Evolutionary conservation across 2,888 invertebrate genomes (phyloP), one percentile per base, ranked within the genome.

Genomic region (Melieria omissa): DNA sequence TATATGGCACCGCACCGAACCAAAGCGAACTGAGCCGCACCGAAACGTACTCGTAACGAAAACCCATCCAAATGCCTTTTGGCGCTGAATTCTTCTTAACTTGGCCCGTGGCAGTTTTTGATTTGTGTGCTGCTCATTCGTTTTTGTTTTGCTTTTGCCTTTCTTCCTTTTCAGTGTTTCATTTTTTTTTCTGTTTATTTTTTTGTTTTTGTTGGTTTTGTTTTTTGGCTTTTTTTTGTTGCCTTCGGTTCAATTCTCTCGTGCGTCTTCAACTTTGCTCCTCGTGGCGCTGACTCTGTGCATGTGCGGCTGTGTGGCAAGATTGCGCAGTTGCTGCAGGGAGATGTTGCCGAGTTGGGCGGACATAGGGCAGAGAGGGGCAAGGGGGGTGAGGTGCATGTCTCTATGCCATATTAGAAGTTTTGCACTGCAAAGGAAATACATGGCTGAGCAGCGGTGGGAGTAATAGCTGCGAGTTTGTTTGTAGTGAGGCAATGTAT

Each of bases 1-100:
- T 29, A 3, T 29, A 29, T 29, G 29, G 29, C 29, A 29, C 29
- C 29, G 29, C 29, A 29, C 29, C 75, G 74, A 75, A 73, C 76
- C 70, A 75, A 77, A 73, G 65, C 12, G 46, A 60, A n/a, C 52
- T n/a, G 52, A 49, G 52, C 52, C 52, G n/a, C 10, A 49, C 52
- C 52, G 16, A 47, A 29, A 29, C 29, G 29, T 29, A 29, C 29
- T 29, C 29, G 65, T 16, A 67, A 67, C 14, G 42, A 66, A 58
- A 66, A 80, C 80, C 81, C 82, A 82, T 81, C 79, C 81, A 80
- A 80, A 82, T 76, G 75, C 78, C 86, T 78, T 66, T 58, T 70
- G 80, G 86, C 81, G 68, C 72, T 79, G 83, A 82, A 83, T 86
- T 86, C 84, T 84, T 85, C 83, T 83, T 82, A 83, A 86, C 83